Percentiles rank a stretch among this genome's conserved stretches.
phyloP scores from a whole-genome alignment of 2,113 vertebrate species.

The Neodon shergylaensis region DNA sequence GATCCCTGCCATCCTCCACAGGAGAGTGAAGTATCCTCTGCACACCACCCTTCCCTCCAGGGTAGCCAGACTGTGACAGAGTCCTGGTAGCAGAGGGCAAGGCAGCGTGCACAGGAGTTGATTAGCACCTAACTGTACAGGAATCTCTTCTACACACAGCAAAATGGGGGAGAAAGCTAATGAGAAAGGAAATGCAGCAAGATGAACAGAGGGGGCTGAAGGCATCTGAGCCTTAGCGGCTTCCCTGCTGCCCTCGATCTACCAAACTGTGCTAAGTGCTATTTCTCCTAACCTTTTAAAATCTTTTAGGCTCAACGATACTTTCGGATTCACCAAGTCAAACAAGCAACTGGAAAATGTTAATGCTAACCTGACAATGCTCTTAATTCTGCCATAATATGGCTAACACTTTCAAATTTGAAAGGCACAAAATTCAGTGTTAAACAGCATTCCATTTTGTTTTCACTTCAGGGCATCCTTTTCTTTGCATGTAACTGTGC shows the following conservation, averaged over 20 bases:
- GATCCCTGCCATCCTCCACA: background rate
- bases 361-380: slow-evolving; percentile 61
- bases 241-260: slow-evolving; percentile 47
- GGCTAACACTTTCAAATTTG: slow-evolving; percentile 27
- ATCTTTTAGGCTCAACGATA: slow-evolving; percentile 70
- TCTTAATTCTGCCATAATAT: slow-evolving; percentile 40
- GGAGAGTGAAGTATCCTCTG: slow-evolving; percentile 61
- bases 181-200: slow-evolving; percentile 48
- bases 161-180: slow-evolving; percentile 70
- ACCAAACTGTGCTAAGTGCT: slow-evolving; percentile 65
- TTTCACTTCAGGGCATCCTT: slow-evolving; percentile 22
- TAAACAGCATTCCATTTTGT: slow-evolving; percentile 16
- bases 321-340: slow-evolving; percentile 58
- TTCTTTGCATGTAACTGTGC: background rate
- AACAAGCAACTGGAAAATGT: slow-evolving; percentile 51
- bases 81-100: background rate
- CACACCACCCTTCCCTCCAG: background rate
- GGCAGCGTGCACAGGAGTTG: background rate
- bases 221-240: slow-evolving; percentile 1
- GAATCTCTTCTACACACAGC: slow-evolving; percentile 48
- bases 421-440: slow-evolving; percentile 23
- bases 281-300: slow-evolving; percentile 49
- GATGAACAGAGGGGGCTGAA: slow-evolving; percentile 58
- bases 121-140: slow-evolving; percentile 55
- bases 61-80: slow-evolving; percentile 41